phyloP scores from a whole-genome alignment of 2,113 vertebrate species.

The Actinemys pallida region DNA sequence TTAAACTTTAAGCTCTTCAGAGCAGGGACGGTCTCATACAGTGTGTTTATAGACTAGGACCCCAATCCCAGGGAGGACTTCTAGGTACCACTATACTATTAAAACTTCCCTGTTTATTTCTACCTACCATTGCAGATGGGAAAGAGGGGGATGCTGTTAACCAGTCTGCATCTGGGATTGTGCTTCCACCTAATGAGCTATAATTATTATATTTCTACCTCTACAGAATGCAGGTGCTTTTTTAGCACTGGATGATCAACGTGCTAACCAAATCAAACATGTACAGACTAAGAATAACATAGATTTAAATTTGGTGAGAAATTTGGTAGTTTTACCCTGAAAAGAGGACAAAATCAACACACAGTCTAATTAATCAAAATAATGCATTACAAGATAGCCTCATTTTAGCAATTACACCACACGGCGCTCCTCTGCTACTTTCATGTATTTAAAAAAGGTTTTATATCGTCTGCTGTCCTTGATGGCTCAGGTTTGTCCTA shows the following conservation, averaged over 20 bases:
- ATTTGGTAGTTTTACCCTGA: background rate
- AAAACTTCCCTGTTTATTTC: background rate
- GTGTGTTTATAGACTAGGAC: background rate
- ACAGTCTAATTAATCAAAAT: background rate
- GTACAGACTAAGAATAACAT: background rate
- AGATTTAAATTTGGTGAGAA: background rate
- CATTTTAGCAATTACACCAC: background rate
- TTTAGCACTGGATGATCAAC: background rate
- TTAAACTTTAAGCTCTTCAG: background rate
- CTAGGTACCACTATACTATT: background rate
- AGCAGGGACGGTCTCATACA: background rate
- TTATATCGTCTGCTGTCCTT: background rate
- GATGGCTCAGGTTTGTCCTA: background rate
- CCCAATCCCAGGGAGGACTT: background rate
- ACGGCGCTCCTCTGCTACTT: background rate
- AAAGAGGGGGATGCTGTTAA: background rate
- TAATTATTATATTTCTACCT: background rate
- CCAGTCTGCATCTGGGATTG: rapidly evolving
- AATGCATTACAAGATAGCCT: background rate
- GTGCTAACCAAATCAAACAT: background rate
- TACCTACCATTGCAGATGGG: background rate
- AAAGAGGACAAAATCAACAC: background rate
- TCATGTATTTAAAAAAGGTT: background rate
- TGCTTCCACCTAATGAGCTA: rapidly evolving
- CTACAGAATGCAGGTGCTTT: rapidly evolving